Percentiles rank a stretch among this genome's conserved stretches.
phyloP scores from a whole-genome alignment of 2,888 invertebrate species.

The Dioctria linearis region DNA sequence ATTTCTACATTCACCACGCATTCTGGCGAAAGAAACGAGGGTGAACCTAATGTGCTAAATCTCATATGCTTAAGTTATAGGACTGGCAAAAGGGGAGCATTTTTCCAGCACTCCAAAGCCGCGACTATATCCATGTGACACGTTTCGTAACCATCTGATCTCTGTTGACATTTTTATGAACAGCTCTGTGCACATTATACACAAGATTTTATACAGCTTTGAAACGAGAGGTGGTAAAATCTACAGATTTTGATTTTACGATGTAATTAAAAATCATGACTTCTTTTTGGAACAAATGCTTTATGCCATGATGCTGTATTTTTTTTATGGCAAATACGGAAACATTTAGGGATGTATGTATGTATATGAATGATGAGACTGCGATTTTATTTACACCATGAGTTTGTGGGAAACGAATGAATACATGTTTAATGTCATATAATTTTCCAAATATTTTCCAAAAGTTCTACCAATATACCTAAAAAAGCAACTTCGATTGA shows the following conservation, averaged over 20 bases:
- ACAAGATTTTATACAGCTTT: not conserved
- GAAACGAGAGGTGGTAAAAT: not conserved
- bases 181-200: not conserved
- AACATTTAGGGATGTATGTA: no score
- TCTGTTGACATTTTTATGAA: not conserved
- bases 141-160: not conserved
- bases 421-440: no score
- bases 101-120: not conserved
- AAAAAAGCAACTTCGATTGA: no score
- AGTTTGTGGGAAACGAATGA: no score
- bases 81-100: not conserved
- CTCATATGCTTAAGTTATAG: not conserved
- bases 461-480: no score
- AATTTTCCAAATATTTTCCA: no score
- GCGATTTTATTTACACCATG: no score
- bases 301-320: no score
- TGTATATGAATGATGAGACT: no score
- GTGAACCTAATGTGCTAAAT: not conserved
- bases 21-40: not conserved
- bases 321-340: no score
- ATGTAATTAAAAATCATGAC: slow-evolving; percentile 13
- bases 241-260: not conserved
- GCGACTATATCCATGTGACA: slow-evolving; percentile 15
- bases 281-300: not conserved
- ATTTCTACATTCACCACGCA: not conserved